Percentiles rank a stretch among this genome's conserved stretches.
phyloP scores from a whole-genome alignment of 2,888 invertebrate species.

The Leucophenga maculata region DNA sequence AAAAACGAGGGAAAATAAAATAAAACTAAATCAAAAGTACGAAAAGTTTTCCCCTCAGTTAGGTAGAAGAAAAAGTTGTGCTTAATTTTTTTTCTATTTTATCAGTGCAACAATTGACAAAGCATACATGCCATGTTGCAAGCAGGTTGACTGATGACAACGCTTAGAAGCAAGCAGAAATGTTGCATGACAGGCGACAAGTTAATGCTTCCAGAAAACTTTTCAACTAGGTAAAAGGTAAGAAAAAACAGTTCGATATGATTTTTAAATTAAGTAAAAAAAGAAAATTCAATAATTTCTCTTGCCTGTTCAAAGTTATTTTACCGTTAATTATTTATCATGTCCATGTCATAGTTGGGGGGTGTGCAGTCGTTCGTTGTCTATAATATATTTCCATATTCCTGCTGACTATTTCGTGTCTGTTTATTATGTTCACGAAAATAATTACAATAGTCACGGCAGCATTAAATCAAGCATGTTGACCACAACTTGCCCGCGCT shows the following conservation, averaged over 20 bases:
- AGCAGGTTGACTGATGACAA: no score
- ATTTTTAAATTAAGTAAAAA: neutral
- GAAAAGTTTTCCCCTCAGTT: no score
- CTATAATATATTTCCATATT: neutral
- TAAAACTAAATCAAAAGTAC: no score
- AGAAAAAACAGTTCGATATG: no score
- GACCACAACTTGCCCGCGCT: conserved; percentile 14
- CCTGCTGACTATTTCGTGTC: neutral
- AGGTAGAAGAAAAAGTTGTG: no score
- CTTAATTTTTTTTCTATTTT: no score
- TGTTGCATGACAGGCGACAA: neutral
- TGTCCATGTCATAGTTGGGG: conserved; percentile 16
- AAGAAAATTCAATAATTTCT: neutral
- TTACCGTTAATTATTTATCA: conserved; percentile 35
- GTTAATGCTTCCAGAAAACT: no score
- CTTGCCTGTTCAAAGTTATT: conserved; percentile 24
- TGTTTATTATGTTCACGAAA: conserved; percentile 37
- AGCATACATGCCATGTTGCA: no score
- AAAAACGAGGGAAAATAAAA: no score
- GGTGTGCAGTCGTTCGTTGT: no score
- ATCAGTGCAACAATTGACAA: no score
- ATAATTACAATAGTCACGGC: conserved; percentile 66
- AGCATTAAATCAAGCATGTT: conserved; percentile 58
- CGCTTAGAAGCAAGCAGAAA: neutral
- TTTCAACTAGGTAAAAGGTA: no score